Conservation (phyloP, 2,888 invertebrate genomes). For the Idaea straminata region DNA sequence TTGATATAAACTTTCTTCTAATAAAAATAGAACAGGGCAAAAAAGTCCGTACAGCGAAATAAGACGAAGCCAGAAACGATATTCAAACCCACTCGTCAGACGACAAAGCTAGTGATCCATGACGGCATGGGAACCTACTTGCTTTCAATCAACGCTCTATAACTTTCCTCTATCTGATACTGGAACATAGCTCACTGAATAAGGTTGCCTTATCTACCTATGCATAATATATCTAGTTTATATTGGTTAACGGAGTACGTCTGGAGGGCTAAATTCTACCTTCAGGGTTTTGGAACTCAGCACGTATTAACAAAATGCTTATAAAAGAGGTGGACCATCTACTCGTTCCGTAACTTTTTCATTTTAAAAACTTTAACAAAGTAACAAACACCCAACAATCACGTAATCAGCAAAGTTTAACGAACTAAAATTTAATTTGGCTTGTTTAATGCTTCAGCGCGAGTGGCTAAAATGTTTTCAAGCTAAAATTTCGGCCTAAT, state of each 20-base stretch:
- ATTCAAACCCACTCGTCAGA: neutral
- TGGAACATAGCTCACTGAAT: neutral
- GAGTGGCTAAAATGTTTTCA: neutral
- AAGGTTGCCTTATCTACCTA: neutral
- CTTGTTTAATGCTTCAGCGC: neutral
- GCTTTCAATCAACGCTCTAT: conserved; percentile 23
- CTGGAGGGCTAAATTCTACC: too few relatives aligned
- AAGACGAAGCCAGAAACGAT: neutral
- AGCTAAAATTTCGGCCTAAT: neutral
- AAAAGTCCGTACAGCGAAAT: neutral
- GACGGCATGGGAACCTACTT: conserved; percentile 52
- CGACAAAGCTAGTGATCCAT: conserved; percentile 48
- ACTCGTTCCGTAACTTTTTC: too few relatives aligned
- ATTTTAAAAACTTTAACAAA: too few relatives aligned
- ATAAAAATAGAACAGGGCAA: too few relatives aligned
- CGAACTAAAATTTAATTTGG: neutral
- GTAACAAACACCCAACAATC: neutral
- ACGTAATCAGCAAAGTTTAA: neutral
- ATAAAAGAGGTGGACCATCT: too few relatives aligned
- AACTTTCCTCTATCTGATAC: neutral
- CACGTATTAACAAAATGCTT: too few relatives aligned
- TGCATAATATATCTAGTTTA: too few relatives aligned
- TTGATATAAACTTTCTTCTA: too few relatives aligned
- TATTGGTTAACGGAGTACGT: too few relatives aligned
- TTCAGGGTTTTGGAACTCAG: too few relatives aligned